Conservation (phyloP, 2,113 vertebrate species). For the Hydrochoerus hydrochaeris region DNA sequence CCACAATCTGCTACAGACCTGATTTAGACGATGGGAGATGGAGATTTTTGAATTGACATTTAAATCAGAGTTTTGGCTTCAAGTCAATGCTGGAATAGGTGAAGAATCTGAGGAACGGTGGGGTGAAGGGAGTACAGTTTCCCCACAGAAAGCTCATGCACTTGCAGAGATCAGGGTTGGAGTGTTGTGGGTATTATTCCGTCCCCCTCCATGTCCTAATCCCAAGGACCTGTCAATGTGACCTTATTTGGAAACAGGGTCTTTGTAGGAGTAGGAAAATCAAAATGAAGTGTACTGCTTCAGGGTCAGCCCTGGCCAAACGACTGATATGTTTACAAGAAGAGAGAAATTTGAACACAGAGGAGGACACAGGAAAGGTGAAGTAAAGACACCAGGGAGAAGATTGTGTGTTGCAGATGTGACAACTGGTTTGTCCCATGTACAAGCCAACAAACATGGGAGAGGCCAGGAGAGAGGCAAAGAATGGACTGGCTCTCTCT, state of each 20-base stretch:
- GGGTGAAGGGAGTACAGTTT: background rate
- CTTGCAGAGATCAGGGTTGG: background rate
- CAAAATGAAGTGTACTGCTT: background rate
- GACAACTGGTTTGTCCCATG: background rate
- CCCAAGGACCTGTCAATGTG: background rate
- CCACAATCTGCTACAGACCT: background rate
- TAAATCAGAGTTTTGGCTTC: background rate
- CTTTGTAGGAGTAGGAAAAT: background rate
- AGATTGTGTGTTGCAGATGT: background rate
- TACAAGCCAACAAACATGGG: background rate
- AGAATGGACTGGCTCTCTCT: too few species aligned
- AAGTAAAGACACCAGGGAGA: background rate
- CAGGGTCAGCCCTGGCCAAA: background rate
- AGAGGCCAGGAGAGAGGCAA: background rate
- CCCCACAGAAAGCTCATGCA: background rate
- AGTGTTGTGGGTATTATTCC: background rate
- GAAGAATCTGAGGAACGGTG: background rate
- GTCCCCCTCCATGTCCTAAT: background rate
- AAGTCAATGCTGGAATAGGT: background rate
- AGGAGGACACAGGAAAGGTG: background rate
- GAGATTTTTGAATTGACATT: background rate
- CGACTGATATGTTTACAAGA: background rate
- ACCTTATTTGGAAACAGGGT: background rate
- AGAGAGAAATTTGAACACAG: background rate
- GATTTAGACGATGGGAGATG: background rate